A percentile compares a stretch with the other conserved stretches of the same genome.
These are phyloP conservation scores for Drosophila sechellia DNA, from an alignment of 1,140 invertebrate genomes.

Conservation along the genomic window DNA sequence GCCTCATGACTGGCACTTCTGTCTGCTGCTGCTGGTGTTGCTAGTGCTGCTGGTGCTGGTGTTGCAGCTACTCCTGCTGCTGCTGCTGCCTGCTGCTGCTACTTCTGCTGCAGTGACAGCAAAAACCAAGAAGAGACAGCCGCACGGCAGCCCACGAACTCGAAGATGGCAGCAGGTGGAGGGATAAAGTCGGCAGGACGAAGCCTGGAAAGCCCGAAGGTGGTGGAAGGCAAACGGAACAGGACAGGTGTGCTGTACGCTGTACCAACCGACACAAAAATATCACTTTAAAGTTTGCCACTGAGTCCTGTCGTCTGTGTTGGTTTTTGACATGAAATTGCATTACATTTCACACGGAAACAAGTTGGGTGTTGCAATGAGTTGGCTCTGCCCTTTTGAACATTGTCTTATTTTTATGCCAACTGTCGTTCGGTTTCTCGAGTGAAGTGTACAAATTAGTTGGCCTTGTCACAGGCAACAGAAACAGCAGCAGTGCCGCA, in stretches of 20 bases:
- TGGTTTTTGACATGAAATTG: constrained; percentile 81
- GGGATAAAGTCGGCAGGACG: neutral
- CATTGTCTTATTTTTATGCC: constrained; percentile 77
- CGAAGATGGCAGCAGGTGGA: constrained; percentile 21
- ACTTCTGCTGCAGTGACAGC: constrained; percentile 65
- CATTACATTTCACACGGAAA: constrained; percentile 74
- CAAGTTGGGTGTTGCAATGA: constrained; percentile 37
- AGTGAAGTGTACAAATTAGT: constrained; percentile 81
- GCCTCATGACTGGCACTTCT: constrained; percentile 74
- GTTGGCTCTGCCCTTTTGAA: constrained; percentile 52
- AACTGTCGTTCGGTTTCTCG: constrained; percentile 71
- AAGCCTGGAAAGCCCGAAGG: neutral
- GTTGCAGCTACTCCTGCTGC: constrained; percentile 1
- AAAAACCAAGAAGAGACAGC: constrained; percentile 50
- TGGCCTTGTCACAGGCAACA: constrained; percentile 67
- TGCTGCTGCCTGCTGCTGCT: constrained; percentile 11
- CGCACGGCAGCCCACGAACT: constrained; percentile 30
- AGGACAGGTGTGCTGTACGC: constrained; percentile 71
- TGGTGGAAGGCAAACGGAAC: constrained; percentile 18
- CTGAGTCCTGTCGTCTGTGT: constrained; percentile 68
- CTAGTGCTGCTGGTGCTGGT: constrained; percentile 16
- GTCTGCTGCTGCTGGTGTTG: constrained; percentile 17
- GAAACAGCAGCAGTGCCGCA: constrained; percentile 19
- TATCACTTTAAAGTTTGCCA: constrained; percentile 78
- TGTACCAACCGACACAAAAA: constrained; percentile 74